phyloP scores from a whole-genome alignment of 1,140 invertebrate species.

The Diplogasteroides magnus region DNA sequence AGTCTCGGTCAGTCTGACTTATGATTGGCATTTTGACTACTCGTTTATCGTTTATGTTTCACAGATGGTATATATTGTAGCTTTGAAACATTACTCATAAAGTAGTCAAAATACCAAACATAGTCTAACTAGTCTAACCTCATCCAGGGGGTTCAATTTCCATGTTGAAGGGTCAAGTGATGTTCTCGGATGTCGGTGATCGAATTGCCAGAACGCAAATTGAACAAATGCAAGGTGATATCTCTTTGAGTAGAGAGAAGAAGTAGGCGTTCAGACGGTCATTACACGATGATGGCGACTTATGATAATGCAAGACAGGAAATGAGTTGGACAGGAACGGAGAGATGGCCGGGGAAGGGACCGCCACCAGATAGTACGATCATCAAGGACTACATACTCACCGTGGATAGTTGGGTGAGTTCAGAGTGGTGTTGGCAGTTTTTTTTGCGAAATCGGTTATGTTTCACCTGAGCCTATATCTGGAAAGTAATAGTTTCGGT shows the following conservation, averaged over 20 bases:
- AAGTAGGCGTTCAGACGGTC: constrained; percentile 68
- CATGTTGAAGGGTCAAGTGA: constrained; percentile 61
- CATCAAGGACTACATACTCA: constrained; percentile 41
- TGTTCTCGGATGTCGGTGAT: constrained; percentile 78
- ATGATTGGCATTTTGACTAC: no score
- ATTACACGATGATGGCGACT: constrained; percentile 88
- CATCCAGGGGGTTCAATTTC: no score
- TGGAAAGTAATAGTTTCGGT: no score
- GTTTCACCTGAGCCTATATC: constrained; percentile 20
- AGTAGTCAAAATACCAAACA: no score
- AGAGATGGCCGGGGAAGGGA: constrained; percentile 71
- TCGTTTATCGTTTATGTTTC: no score
- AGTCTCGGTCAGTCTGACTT: constrained; percentile 91
- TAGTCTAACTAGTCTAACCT: no score
- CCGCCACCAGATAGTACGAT: constrained; percentile 53
- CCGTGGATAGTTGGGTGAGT: constrained; percentile 31
- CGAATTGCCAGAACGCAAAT: constrained; percentile 96
- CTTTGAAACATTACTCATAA: no score
- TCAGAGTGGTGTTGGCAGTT: background rate
- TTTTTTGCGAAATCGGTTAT: no score
- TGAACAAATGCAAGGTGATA: constrained; percentile 73
- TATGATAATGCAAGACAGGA: constrained; percentile 92
- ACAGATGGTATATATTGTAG: no score
- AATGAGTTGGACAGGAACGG: constrained; percentile 81
- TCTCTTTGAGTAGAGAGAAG: background rate